These are phyloP conservation scores for Hirudo medicinalis DNA, from an alignment of 1,140 invertebrate species.

Conservation along the genomic window DNA sequence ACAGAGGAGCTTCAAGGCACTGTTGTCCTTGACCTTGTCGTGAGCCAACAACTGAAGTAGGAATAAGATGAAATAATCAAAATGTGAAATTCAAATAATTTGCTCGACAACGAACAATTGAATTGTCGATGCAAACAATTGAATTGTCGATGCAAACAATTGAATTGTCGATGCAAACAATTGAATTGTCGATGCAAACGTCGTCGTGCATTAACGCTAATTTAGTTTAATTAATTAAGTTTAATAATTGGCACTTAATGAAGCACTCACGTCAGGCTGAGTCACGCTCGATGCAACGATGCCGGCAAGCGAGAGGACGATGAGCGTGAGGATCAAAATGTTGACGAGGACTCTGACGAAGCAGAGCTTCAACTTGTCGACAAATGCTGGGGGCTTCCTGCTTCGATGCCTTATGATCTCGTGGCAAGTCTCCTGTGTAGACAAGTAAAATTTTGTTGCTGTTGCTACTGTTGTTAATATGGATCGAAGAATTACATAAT, in stretches of 20 bases:
- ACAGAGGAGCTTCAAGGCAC: background rate
- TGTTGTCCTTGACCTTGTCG: constrained; percentile 7
- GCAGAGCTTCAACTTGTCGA: background rate
- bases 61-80: too few relatives aligned
- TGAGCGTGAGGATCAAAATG: background rate
- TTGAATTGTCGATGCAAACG: too few relatives aligned
- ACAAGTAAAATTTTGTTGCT: too few relatives aligned
- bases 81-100: too few relatives aligned
- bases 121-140: too few relatives aligned
- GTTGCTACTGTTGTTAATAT: too few relatives aligned
- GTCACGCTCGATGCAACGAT: background rate
- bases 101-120: too few relatives aligned
- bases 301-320: background rate
- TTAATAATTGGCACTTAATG: background rate
- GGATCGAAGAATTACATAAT: too few relatives aligned
- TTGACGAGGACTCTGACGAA: background rate
- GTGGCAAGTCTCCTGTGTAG: background rate
- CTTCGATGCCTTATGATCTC: background rate
- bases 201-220: background rate
- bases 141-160: too few relatives aligned
- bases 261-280: background rate
- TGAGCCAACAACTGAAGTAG: background rate
- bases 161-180: too few relatives aligned
- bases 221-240: too few relatives aligned
- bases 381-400: background rate